Evolutionary conservation across 2,888 invertebrate species (phyloP).

Genomic region (Diachrysia chrysitis): DNA sequence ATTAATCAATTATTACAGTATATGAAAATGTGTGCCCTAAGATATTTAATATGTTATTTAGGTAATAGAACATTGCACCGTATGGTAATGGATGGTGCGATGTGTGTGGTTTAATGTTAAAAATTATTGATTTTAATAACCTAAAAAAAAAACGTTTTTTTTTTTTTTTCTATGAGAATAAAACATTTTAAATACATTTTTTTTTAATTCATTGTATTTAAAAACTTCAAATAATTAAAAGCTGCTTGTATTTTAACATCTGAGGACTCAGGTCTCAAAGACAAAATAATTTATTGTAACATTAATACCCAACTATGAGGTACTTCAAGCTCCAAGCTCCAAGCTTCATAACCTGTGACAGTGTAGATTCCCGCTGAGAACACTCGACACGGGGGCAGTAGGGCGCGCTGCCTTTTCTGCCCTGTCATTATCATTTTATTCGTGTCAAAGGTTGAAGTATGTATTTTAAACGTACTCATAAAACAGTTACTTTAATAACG

Average conservation of each 20-base stretch:
- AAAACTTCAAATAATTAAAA: neutral
- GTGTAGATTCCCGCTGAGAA: slow-evolving; percentile 31
- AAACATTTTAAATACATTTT: too few relatives aligned
- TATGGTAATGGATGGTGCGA: neutral
- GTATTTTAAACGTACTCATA: slow-evolving; percentile 48
- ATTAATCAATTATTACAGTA: neutral
- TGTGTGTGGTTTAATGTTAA: neutral
- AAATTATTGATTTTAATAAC: too few relatives aligned
- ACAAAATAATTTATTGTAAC: neutral
- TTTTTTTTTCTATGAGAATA: too few relatives aligned
- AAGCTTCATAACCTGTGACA: slow-evolving; percentile 27
- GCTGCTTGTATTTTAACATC: neutral
- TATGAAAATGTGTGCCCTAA: neutral
- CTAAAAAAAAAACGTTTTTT: too few relatives aligned
- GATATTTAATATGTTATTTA: neutral
- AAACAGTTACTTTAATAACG: slow-evolving; percentile 44
- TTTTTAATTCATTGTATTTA: too few relatives aligned
- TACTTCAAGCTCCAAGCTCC: too few relatives aligned
- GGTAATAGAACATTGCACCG: neutral
- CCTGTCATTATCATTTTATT: slow-evolving; percentile 44
- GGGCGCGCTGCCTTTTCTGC: slow-evolving; percentile 40
- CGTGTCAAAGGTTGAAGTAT: slow-evolving; percentile 40
- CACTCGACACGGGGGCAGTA: slow-evolving; percentile 36
- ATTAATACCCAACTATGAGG: slow-evolving; percentile 6
- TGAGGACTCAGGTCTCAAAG: too few relatives aligned